Evolutionary conservation across 2,113 vertebrate species (phyloP).

Genomic region (Lagopus leucura): DNA sequence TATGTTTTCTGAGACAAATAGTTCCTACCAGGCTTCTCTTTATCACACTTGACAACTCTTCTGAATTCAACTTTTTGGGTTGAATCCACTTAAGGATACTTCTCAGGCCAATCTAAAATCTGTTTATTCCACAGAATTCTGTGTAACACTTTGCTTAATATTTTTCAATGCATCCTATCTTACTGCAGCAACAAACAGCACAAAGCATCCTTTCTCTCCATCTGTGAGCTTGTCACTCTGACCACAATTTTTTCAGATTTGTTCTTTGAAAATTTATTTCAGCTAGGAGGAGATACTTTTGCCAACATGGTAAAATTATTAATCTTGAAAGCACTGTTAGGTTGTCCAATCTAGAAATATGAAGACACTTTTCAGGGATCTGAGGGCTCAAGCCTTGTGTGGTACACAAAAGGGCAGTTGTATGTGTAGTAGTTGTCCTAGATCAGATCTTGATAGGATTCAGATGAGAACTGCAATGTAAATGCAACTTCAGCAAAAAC

Average conservation of each 20-base stretch:
- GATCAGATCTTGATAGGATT: background rate
- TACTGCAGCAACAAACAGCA: background rate
- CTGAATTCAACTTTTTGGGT: background rate
- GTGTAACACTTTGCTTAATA: background rate
- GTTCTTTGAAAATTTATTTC: background rate
- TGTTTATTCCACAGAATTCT: background rate
- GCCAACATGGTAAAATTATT: background rate
- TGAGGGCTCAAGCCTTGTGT: background rate
- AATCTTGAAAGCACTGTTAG: background rate
- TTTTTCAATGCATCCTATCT: background rate
- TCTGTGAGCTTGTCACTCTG: background rate
- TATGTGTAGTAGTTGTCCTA: background rate
- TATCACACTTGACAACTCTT: background rate
- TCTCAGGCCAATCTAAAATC: background rate
- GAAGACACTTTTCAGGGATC: background rate
- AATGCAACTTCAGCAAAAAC: background rate
- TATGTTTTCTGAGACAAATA: background rate
- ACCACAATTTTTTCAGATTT: background rate
- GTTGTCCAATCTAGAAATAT: background rate
- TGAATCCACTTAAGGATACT: background rate
- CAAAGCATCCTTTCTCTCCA: background rate
- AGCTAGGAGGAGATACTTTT: background rate
- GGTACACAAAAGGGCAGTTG: background rate
- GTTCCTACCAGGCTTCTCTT: background rate
- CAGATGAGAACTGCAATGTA: background rate